Conservation (phyloP, 1,140 invertebrate species). For the Leptinotarsa lineolata region DNA sequence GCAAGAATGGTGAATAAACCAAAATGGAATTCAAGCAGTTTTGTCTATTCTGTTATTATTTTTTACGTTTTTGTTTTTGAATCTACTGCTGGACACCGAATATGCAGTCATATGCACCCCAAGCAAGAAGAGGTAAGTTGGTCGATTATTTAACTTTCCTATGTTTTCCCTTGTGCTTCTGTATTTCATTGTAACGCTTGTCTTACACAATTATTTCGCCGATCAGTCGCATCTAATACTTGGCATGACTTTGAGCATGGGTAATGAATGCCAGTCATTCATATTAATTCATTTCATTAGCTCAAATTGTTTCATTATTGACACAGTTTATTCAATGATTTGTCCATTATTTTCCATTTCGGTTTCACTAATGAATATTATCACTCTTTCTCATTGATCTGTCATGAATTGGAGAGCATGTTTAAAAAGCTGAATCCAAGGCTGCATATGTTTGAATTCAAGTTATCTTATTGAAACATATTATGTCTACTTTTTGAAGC, state of each 20-base stretch:
- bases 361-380: too few species aligned
- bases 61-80: background rate
- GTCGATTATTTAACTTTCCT: background rate
- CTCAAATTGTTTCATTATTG: background rate
- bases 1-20: conserved; percentile 5
- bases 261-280: conserved; percentile 2
- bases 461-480: too few species aligned
- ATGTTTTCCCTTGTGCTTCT: background rate
- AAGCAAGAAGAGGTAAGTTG: background rate
- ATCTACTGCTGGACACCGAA: background rate
- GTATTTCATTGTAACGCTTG: background rate
- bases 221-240: background rate
- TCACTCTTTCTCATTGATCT: too few species aligned
- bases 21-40: background rate
- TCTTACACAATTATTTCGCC: background rate
- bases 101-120: background rate
- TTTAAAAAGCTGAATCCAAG: too few species aligned
- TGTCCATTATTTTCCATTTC: background rate
- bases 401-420: too few species aligned
- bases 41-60: background rate
- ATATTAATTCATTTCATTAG: background rate
- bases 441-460: too few species aligned
- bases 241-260: background rate
- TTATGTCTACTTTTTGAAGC: too few species aligned
- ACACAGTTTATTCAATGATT: background rate